Evolutionary conservation across 1,140 invertebrate genomes (phyloP).

Genomic region (Listronotus oregonensis): DNA sequence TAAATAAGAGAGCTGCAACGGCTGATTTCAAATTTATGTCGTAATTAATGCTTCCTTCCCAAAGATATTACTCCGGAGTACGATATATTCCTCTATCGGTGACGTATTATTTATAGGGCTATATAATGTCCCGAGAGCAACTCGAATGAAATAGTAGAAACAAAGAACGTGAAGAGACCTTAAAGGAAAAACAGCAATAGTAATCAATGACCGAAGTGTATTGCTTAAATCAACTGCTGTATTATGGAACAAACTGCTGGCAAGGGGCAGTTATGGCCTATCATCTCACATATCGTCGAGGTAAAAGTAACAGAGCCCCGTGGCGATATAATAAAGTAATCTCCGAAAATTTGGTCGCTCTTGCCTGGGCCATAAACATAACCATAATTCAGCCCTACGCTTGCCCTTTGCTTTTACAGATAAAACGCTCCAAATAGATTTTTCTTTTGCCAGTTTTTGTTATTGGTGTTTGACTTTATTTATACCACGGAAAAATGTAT

Average conservation of each 20-base stretch:
- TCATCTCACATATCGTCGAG: slow-evolving; percentile 52
- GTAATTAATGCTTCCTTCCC: slow-evolving; percentile 45
- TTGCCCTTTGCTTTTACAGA: slow-evolving; percentile 32
- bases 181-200: slow-evolving; percentile 43
- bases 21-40: slow-evolving; percentile 42
- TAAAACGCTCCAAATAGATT: slow-evolving; percentile 17
- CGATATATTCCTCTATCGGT: slow-evolving; percentile 46
- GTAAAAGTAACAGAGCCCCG: slow-evolving; percentile 39
- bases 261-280: slow-evolving; percentile 51
- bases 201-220: slow-evolving; percentile 50
- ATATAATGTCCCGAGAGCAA: slow-evolving; percentile 39
- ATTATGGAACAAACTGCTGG: slow-evolving; percentile 53
- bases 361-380: slow-evolving; percentile 52
- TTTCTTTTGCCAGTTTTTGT: no score
- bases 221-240: slow-evolving; percentile 52
- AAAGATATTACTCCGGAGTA: slow-evolving; percentile 42
- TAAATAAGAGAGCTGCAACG: slow-evolving; percentile 25
- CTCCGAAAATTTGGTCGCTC: slow-evolving; percentile 50
- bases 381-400: slow-evolving; percentile 52
- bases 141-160: slow-evolving; percentile 43
- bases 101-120: slow-evolving; percentile 47
- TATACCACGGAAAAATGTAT: no score
- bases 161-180: slow-evolving; percentile 39
- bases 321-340: slow-evolving; percentile 56
- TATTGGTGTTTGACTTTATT: no score